Conservation (phyloP, 2,888 invertebrate genomes). For the Tetropium fuscum region DNA sequence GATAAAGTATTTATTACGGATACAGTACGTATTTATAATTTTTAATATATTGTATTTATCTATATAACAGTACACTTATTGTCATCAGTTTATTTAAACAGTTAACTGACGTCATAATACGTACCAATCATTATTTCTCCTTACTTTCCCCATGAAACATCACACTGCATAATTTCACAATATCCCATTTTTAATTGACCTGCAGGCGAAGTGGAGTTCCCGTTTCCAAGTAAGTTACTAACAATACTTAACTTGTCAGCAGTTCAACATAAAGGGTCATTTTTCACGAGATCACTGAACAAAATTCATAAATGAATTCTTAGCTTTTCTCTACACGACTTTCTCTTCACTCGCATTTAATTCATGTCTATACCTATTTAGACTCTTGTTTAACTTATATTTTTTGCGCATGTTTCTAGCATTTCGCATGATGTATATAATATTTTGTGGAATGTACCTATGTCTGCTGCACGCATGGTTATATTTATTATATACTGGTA, state of each 20-base stretch:
- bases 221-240: constrained; percentile 61
- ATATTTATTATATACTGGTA: constrained; percentile 4
- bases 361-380: constrained; percentile 18
- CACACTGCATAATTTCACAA: constrained; percentile 44
- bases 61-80: too few relatives aligned
- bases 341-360: constrained; percentile 45
- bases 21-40: too few relatives aligned
- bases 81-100: too few relatives aligned
- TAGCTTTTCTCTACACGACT: constrained; percentile 35
- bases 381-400: constrained; percentile 13
- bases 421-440: constrained; percentile 13
- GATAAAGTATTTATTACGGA: too few relatives aligned
- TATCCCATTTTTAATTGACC: constrained; percentile 56
- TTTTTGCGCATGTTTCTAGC: constrained; percentile 24
- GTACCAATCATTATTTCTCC: too few relatives aligned
- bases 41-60: too few relatives aligned
- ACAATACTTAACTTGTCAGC: constrained; percentile 10
- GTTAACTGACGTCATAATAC: too few relatives aligned
- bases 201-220: constrained; percentile 62
- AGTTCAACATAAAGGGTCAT: constrained; percentile 21
- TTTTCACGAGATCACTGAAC: constrained; percentile 43
- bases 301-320: constrained; percentile 17
- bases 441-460: constrained; percentile 7
- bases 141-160: too few relatives aligned
- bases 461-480: constrained; percentile 3